Base-by-base conservation (phyloP, 2,888 invertebrate species). In the Mongoloraphidia duomilia region DNA sequence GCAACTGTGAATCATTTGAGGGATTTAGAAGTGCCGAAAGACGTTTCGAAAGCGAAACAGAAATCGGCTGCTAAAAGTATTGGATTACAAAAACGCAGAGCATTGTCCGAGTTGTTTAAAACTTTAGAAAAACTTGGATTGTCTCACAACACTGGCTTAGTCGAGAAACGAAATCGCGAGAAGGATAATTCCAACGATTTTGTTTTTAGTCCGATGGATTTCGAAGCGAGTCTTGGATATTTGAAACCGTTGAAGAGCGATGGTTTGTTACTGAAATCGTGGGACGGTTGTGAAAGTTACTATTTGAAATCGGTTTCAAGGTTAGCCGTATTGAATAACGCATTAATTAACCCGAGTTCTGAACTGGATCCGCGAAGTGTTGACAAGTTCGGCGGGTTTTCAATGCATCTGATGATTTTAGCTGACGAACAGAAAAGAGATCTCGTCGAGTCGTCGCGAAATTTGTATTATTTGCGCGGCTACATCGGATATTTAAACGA, bases 31-130 rank as follows among this genome's bases (percentile, higher is more conserved):
- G 61, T 50, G 38, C 64, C 8, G 63, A 65, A 45, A 58, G 55
- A 35, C 61, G 55, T 48, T 47, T 40, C 38, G 8, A 81, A 84
- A 60, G 73, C 76, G 0, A 85, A 86, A 59, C 89, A 89, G 63
- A 82, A 80, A 53, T 78, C 87, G 0, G 80, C 82, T 64, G 84
- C 84, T 0, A 89, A 88, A 61, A 80, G 80, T 62, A 82, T 90
- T 46, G 72, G 91, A 4, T 84, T 87, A 59, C 85, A 87, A 60
- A 94, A 93, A 64, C 80, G 87, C 34, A 83, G 88, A 67, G 82
- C 85, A 0, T 67, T 96, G 1, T 78, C 88, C 0, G 91, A 93
- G 65, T 72, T 95, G 41, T 95, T 94, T 65, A 89, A 87, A 63
- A 74, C 76, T 26, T 68, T 97, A 1, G 65, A 76, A 1, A 77